A percentile compares a stretch with the other conserved stretches of the same genome.
These are phyloP conservation scores for Neodon shergylaensis DNA, from an alignment of 2,113 vertebrate species.

Conservation along the genomic window DNA sequence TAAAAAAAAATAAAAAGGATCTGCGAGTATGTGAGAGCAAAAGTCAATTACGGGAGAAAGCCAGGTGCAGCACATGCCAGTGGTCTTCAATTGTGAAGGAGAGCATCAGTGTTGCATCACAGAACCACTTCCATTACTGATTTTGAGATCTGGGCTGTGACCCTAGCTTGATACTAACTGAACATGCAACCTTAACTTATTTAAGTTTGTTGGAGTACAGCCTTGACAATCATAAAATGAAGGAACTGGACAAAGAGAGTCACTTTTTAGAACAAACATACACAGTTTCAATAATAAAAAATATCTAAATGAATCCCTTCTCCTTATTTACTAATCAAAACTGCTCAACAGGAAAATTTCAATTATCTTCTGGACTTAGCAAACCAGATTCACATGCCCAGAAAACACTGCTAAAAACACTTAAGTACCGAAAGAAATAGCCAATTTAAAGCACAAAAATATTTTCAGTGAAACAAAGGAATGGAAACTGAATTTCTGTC, in stretches of 20 bases:
- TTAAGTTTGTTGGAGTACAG: slow-evolving; percentile 39
- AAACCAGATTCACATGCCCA: slow-evolving; percentile 35
- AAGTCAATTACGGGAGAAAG: slow-evolving; percentile 68
- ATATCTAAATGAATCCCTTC: neutral
- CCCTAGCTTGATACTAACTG: neutral
- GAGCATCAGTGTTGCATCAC: neutral
- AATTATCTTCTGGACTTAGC: slow-evolving; percentile 58
- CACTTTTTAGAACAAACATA: slow-evolving; percentile 56
- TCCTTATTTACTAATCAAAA: slow-evolving; percentile 44
- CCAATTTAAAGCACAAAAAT: slow-evolving; percentile 57
- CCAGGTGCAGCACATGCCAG: slow-evolving; percentile 60
- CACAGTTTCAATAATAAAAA: slow-evolving; percentile 31
- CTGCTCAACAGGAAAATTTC: slow-evolving; percentile 28
- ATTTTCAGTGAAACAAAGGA: slow-evolving; percentile 55
- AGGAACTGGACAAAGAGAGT: neutral
- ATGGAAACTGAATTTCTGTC: slow-evolving; percentile 54
- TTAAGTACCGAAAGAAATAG: slow-evolving; percentile 53
- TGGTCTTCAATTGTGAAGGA: slow-evolving; percentile 52
- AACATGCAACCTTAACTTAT: slow-evolving; percentile 45
- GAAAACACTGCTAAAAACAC: slow-evolving; percentile 58
- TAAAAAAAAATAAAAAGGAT: slow-evolving; percentile 1
- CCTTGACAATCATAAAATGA: slow-evolving; percentile 48
- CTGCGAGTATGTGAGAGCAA: slow-evolving; percentile 63
- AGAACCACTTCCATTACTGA: slow-evolving; percentile 25
- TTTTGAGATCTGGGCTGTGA: neutral